These are phyloP conservation scores for Calameuta pallipes DNA, from an alignment of 2,888 invertebrate genomes.

Conservation along the genomic window DNA sequence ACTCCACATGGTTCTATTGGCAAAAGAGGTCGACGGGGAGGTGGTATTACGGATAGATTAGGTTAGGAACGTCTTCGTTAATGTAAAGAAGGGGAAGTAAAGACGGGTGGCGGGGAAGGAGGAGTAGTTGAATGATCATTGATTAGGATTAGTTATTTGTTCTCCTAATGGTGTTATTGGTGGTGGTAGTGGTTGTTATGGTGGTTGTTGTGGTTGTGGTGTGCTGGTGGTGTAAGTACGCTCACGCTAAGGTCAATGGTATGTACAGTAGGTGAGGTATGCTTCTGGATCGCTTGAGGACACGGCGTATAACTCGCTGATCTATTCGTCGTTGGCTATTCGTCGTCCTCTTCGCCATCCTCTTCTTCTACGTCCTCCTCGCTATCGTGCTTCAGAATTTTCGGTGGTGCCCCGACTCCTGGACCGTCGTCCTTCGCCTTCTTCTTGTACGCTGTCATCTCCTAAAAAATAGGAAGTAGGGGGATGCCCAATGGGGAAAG, in stretches of 20 bases:
- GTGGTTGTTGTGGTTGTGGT: slow-evolving; percentile 25
- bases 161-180: slow-evolving; percentile 51
- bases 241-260: slow-evolving; percentile 67
- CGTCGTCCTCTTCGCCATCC: slow-evolving; percentile 73
- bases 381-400: slow-evolving; percentile 72
- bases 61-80: slow-evolving; percentile 8
- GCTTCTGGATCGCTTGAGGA: slow-evolving; percentile 62
- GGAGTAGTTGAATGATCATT: background rate
- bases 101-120: slow-evolving; percentile 13
- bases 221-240: slow-evolving; percentile 60
- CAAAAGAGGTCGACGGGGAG: slow-evolving; percentile 15
- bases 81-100: slow-evolving; percentile 23
- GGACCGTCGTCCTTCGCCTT: slow-evolving; percentile 68
- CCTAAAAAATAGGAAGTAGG: slow-evolving; percentile 68
- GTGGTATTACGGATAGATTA: slow-evolving; percentile 14
- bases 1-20: slow-evolving; percentile 1
- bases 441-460: slow-evolving; percentile 89
- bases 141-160: slow-evolving; percentile 62
- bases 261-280: slow-evolving; percentile 68
- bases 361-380: slow-evolving; percentile 75
- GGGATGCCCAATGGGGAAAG: background rate
- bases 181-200: background rate
- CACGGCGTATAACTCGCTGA: slow-evolving; percentile 65
- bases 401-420: slow-evolving; percentile 67
- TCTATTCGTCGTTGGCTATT: slow-evolving; percentile 65